Evolutionary conservation across 2,797 vertebrate genomes (phyloP), one percentile per base, ranked within the genome.

Genomic region (Tokudaia muenninki): DNA sequence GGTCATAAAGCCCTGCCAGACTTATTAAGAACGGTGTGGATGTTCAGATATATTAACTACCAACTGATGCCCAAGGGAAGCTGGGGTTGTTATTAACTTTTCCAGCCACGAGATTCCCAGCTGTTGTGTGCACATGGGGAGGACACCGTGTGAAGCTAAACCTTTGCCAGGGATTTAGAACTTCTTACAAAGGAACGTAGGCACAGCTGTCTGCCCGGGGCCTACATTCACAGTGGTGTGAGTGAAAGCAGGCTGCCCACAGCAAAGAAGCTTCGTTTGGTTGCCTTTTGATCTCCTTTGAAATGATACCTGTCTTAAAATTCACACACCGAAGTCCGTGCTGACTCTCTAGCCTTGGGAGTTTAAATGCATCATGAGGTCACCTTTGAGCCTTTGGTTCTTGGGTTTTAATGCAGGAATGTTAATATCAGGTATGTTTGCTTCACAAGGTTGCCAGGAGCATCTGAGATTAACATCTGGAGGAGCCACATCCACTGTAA

Each of bases 51-150:
- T 50, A 55, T 93, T 88, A 83, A 57, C 19, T 79, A 63, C 87
- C 95, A 75, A 94, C 75, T 89, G 84, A 90, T 3, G 44, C 61
- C 34, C 6, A 41, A 72, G 72, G 55, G 63, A 29, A 79, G 34
- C 52, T 90, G 78, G 70, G 70, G 52, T 65, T 84, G 44, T 80
- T 88, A 34, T 86, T 84, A 67, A 87, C 72, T 70, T 96, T 88
- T 81, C 70, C 41, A 57, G 47, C 65, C 75, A 12, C 16, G 41
- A 65, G 91, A 52, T 90, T 75, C 92, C 17, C 37, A 19, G 55
- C 37, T 59, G 22, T 13, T 50, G 59, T 31, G 72, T 57, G 3
- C 26, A 34, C 1, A 0, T 2, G 11, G 26, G 19, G 67, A 52
- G 19, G 6, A 12, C 34, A 21, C 22, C 21, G 19, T 26, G 17